Evolutionary conservation across 2,797 vertebrate genomes (phyloP), one percentile per base, ranked within the genome.

Genomic region (Pangasius krempfi): DNA sequence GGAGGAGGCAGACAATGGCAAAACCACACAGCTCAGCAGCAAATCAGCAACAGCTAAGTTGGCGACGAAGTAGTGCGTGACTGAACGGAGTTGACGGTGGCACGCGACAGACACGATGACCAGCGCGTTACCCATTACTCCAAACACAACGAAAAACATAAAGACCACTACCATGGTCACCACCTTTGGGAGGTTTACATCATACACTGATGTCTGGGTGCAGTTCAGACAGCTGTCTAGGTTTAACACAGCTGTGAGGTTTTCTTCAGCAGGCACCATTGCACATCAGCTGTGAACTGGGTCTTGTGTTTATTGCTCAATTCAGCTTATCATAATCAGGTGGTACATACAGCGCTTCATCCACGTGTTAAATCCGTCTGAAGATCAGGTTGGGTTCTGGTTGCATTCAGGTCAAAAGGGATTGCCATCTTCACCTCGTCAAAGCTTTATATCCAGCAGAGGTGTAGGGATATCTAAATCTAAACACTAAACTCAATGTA

Each of bases 21-120:
- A 85, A 54, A 97, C 96, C 0, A 94, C 90, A 0, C 95, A 93
- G 92, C 96, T 96, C 30, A 97, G 94, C 86, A 97, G 94, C 33
- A 97, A 92, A 92, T 96, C 96, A 0, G 96, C 96, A 0, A 95
- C 94, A 0, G 96, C 96, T 85, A 97, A 91, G 93, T 96, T 97
- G 87, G 94, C 96, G 5, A 97, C 95, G 91, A 97, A 96, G 90
- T 96, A 96, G 80, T 97, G 96, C 0, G 96, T 95, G 86, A 96
- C 95, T 0, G 96, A 96, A 64, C 95, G 96, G 93, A 96, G 95
- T 89, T 96, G 94, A 84, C 91, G 93, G 90, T 97, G 95, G 89
- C 94, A 94, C 30, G 93, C 66, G 83, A 97, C 96, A 0, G 96
- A 96, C 78, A 97, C 90, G 92, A 97, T 96, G 90, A 97, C 96